Evolutionary conservation across 2,113 vertebrate species (phyloP).

Genomic region (Chaetorhynchus papuensis): DNA sequence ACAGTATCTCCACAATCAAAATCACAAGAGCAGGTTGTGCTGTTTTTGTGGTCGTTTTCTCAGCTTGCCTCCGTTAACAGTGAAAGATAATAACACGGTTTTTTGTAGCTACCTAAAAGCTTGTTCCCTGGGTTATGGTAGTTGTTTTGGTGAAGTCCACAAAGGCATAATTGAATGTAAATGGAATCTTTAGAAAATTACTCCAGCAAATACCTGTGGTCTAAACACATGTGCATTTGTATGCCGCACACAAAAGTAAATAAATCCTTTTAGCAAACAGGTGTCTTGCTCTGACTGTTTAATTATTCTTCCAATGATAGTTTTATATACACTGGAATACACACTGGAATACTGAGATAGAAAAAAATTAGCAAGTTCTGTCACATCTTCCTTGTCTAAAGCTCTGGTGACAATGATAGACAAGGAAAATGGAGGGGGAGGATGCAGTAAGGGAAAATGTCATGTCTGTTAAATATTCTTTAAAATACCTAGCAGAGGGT

Average conservation of each 20-base stretch:
- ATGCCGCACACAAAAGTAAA: neutral
- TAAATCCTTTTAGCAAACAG: neutral
- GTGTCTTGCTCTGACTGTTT: neutral
- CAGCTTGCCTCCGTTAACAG: neutral
- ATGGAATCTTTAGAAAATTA: conserved; percentile 10
- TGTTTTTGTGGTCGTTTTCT: neutral
- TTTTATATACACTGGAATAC: neutral
- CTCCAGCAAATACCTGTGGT: neutral
- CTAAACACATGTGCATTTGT: neutral
- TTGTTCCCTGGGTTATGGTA: neutral
- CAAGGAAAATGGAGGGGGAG: neutral
- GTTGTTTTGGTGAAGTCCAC: neutral
- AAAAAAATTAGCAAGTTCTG: neutral
- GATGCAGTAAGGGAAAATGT: neutral
- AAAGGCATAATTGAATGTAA: conserved; percentile 17
- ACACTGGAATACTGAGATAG: neutral
- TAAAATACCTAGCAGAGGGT: neutral
- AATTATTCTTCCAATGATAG: neutral
- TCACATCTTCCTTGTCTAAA: neutral
- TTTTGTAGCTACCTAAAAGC: neutral
- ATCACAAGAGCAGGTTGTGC: neutral
- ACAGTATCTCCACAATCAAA: neutral
- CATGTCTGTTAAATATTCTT: neutral
- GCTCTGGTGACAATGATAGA: neutral
- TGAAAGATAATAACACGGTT: neutral